A percentile compares a stretch with the other conserved stretches of the same genome.
Evolutionary conservation across 2,797 vertebrate species (phyloP).

Genomic region (Pelobates cultripes): DNA sequence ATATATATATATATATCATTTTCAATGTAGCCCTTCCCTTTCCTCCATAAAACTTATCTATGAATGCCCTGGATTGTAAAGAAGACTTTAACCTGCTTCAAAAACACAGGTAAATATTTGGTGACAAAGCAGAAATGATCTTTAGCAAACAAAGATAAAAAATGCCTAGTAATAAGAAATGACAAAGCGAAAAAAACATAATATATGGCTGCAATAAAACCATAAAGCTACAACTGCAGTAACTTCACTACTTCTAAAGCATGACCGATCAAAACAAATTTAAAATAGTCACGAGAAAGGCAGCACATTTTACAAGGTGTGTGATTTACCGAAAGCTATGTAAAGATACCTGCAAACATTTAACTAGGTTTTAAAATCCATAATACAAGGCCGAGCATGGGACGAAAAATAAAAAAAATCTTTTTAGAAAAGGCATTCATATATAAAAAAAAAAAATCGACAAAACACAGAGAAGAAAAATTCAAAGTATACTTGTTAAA

Average conservation of each 20-base stretch:
- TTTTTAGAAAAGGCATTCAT: too few species aligned
- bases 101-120: background rate
- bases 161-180: conserved; percentile 2
- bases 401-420: too few species aligned
- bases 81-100: background rate
- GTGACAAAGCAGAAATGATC: conserved; percentile 30
- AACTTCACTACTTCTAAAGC: conserved; percentile 12
- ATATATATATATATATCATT: too few species aligned
- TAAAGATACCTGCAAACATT: background rate
- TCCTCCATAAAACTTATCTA: too few species aligned
- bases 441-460: too few species aligned
- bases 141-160: conserved; percentile 10
- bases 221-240: conserved; percentile 12
- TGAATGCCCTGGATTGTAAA: background rate
- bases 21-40: too few species aligned
- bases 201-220: conserved; percentile 1
- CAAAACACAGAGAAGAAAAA: too few species aligned
- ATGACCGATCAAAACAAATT: conserved; percentile 18
- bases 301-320: background rate
- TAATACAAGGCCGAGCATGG: too few species aligned
- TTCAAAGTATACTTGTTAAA: too few species aligned
- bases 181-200: conserved; percentile 21
- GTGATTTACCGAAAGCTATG: background rate
- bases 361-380: too few species aligned
- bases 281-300: background rate